These are phyloP conservation scores for Magallana angulata DNA, from an alignment of 1,140 invertebrate genomes.

Conservation along the genomic window DNA sequence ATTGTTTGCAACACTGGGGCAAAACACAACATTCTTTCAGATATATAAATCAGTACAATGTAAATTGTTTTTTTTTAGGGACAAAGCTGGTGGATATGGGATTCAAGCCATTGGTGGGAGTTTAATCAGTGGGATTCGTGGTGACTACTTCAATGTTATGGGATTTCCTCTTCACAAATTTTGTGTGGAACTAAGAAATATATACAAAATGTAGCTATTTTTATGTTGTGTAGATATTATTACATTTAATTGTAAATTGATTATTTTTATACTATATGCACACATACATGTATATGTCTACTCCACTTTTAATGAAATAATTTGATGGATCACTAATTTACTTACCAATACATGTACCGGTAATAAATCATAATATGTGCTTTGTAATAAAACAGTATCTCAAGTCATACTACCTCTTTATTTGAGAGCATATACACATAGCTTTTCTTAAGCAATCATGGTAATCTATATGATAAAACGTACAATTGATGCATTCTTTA, in stretches of 20 bases:
- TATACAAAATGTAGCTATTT: constrained; percentile 35
- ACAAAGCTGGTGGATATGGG: constrained; percentile 96
- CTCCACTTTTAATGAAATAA: constrained; percentile 13
- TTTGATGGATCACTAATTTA: neutral
- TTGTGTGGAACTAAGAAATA: constrained; percentile 83
- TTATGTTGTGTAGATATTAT: neutral
- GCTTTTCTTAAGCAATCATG: no score
- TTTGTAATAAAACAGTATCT: no score
- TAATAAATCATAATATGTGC: no score
- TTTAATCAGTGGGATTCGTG: constrained; percentile 91
- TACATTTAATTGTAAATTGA: neutral
- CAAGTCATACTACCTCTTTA: no score
- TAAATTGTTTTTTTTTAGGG: constrained; percentile 83
- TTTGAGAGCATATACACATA: no score
- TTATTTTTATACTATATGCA: no score
- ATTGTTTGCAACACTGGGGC: no score
- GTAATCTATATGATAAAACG: no score
- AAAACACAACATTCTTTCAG: no score
- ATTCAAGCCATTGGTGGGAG: constrained; percentile 93
- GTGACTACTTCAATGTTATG: constrained; percentile 96
- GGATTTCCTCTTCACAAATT: constrained; percentile 93
- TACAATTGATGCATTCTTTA: no score
- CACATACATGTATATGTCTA: neutral
- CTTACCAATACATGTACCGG: no score
- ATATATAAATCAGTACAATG: no score